Base-by-base conservation (phyloP, 2,888 invertebrate genomes). In the Elysia crispata region DNA sequence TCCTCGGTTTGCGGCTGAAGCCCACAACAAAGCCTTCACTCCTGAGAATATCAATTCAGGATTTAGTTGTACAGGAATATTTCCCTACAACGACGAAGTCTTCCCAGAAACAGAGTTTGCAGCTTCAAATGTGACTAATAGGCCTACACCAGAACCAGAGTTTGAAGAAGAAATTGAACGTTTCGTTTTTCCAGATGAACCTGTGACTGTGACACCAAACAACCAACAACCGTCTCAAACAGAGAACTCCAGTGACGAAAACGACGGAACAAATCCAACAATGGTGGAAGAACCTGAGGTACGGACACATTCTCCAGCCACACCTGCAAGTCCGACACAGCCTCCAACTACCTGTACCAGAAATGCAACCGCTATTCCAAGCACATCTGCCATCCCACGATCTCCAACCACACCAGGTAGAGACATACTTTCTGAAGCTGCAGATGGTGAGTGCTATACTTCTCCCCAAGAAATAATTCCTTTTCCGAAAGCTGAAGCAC, bases 31-130 rank as follows among this genome's bases (percentile, higher is more conserved):
- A 28, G 75, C 75, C 64, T 62, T 75, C n/a, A 75, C 75, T 1
- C 33, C 13, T 1, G 3, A 31, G 13, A 75, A 75, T 62, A 75
- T 75, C 64, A 18, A 8, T 15, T 23, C 23, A 1, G 75, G 75
- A 30, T 75, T 75, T 25, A 30, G 8, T 30, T 8, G 62, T 31
- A 62, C 75, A n/a, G 75, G 75, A 3, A 75, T 75, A n/a, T 64
- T 18, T 6, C 75, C 75, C 0, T 8, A 33, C 20, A 60, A 41
- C 20, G n/a, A 20, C n/a, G 33, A 62, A 1, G n/a, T 75, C 41
- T 75, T 75, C 25, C 6, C 6, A 23, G 67, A 66, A 18, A 30
- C 30, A 8, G 67, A 66, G 6, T 66, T 66, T 28, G 67, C 67
- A 6, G 18, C 67, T 18, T 25, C 25, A 3, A 30, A 66, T 23